A percentile compares a stretch with the other conserved stretches of the same genome.
These are phyloP conservation scores for Erebia palarica DNA, from an alignment of 2,888 invertebrate species.

Conservation along the genomic window DNA sequence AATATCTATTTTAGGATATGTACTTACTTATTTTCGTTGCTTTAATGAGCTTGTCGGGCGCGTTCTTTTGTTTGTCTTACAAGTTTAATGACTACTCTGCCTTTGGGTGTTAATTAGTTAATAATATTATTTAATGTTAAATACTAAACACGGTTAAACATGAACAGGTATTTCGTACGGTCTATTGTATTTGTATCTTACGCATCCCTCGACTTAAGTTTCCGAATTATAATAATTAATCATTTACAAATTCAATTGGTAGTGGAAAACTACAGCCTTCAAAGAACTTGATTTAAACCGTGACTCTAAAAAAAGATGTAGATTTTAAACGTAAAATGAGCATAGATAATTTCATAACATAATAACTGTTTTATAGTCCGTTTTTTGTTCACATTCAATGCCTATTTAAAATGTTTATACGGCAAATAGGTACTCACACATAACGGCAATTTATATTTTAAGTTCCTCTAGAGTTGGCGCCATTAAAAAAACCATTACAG, in stretches of 20 bases:
- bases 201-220: background rate
- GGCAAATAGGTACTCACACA: background rate
- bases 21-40: background rate
- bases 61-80: slow-evolving; percentile 1
- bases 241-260: background rate
- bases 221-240: no score
- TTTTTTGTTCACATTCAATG: background rate
- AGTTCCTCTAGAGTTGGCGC: background rate
- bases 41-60: slow-evolving; percentile 1
- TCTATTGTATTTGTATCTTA: background rate
- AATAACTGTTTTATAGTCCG: background rate
- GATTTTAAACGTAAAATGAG: background rate
- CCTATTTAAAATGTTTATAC: background rate
- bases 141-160: no score
- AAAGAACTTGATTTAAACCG: background rate
- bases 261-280: background rate
- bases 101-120: no score
- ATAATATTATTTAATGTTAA: no score
- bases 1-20: no score
- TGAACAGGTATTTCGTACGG: background rate
- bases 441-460: background rate
- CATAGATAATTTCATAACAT: background rate
- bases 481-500: background rate
- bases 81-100: background rate
- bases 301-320: background rate